Percentiles rank a stretch among this genome's conserved stretches.
Conservation (phyloP, 2,797 vertebrate species). For the Acrossocheilus fasciatus region DNA sequence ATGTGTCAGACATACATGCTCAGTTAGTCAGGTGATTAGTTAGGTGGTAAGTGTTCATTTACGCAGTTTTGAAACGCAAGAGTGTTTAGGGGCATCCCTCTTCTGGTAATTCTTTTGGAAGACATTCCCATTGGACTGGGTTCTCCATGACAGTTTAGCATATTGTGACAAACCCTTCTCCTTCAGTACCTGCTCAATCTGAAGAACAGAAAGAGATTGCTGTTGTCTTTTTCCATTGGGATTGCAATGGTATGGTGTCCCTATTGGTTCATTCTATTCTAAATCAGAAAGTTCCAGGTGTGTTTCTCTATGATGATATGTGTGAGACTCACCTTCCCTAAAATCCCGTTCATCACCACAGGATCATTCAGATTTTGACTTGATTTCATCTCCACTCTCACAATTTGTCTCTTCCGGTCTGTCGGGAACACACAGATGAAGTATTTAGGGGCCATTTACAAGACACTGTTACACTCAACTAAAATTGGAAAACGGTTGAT, state of each 20-base stretch:
- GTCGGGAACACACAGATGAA: too few relatives aligned
- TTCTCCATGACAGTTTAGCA: not conserved
- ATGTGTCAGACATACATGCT: too few relatives aligned
- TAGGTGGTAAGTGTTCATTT: too few relatives aligned
- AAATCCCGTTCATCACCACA: not conserved
- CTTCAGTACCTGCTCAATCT: not conserved
- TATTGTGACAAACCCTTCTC: not conserved
- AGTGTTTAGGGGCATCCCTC: not conserved
- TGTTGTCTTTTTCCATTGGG: not conserved
- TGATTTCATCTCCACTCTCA: not conserved
- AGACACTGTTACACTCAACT: too few relatives aligned
- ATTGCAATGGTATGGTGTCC: not conserved
- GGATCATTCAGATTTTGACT: not conserved
- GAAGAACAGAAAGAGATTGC: not conserved
- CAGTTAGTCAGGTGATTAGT: too few relatives aligned
- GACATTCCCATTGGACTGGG: not conserved
- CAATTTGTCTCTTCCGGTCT: not conserved
- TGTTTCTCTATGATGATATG: not conserved
- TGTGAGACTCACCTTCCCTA: not conserved
- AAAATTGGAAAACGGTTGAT: too few relatives aligned
- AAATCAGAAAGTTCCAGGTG: not conserved
- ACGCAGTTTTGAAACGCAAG: not conserved
- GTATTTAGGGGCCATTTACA: too few relatives aligned
- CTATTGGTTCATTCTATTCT: too few relatives aligned
- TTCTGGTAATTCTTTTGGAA: not conserved